Percentiles rank a stretch among this genome's conserved stretches.
phyloP scores from a whole-genome alignment of 2,888 invertebrate genomes.

The Clistopyga incitator region DNA sequence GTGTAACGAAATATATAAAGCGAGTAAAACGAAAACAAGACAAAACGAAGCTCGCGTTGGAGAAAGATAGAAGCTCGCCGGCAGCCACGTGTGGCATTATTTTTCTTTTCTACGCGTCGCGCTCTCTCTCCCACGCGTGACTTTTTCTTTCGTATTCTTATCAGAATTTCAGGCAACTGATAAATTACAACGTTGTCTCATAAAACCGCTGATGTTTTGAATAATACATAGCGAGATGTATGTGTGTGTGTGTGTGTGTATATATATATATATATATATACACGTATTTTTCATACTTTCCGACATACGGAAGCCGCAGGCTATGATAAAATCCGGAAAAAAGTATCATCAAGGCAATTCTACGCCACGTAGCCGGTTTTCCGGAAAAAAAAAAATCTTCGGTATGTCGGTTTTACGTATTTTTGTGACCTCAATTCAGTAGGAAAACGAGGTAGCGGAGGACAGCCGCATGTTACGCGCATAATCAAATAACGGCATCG shows the following conservation, averaged over 20 bases:
- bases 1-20: conserved; percentile 6
- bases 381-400: not conserved
- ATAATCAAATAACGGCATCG: conserved; percentile 40
- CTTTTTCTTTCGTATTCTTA: conserved; percentile 21
- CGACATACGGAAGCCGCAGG: not conserved
- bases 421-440: conserved; percentile 47
- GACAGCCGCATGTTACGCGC: conserved; percentile 36
- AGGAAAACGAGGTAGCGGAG: conserved; percentile 28
- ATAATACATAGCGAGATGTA: not conserved
- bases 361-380: not conserved
- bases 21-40: not conserved
- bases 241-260: not conserved
- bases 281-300: not conserved
- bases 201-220: conserved; percentile 25
- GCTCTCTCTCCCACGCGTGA: not conserved
- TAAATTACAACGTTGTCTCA: not conserved
- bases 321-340: not conserved
- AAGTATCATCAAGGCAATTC: not conserved
- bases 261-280: not conserved
- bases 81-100: conserved; percentile 65
- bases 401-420: not conserved
- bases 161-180: conserved; percentile 9
- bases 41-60: not conserved
- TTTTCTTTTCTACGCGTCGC: conserved; percentile 19
- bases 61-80: conserved; percentile 58